Evolutionary conservation across 2,888 invertebrate genomes (phyloP), one percentile per base, ranked within the genome.

Genomic region (Lasioglossum morio): DNA sequence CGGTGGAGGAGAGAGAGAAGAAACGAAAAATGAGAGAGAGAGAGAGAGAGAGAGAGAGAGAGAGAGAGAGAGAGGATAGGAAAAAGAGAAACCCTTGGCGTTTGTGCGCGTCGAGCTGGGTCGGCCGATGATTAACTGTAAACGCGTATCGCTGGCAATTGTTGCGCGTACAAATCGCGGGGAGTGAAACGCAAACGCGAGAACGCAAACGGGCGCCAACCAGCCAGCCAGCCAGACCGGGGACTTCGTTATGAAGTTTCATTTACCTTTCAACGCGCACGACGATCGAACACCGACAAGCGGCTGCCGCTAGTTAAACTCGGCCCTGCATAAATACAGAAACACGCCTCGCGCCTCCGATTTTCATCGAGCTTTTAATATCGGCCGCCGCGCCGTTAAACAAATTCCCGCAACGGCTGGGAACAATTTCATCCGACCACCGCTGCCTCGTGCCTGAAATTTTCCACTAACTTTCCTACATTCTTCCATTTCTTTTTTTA

Each of bases 311-410:
- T 82, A 4, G 63, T 83, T 66, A 77, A 66, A 66, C 53, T 23
- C 43, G 48, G 3, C 19, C 12, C 57, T 14, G 53, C 57, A 37
- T 69, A 82, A 84, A 82, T 73, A 69, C 37, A 12, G 72, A 46
- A 66, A 43, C 48, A 34, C 40, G 43, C 14, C 37, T 37, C 70
- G 34, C 48, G 72, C 27, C 57, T 30, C 30, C 57, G 43, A 48
- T 81, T 81, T 63, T 72, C 81, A 48, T 53, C 77, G 60, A n/a
- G 30, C 60, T 69, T 82, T 82, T 78, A 74, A 82, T 69, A 72
- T 48, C 40, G 72, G 73, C 34, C 66, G 19, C 5, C 5, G 69
- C 23, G n/a, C 34, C 16, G 73, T 73, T 73, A 73, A 73, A 53
- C 73, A 73, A 73, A 73, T 73, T 73, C 73, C 23, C 73, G 60